A percentile compares a stretch with the other conserved stretches of the same genome.
These are phyloP conservation scores for Tachypleus tridentatus DNA, from an alignment of 1,140 invertebrate genomes.

Conservation along the genomic window DNA sequence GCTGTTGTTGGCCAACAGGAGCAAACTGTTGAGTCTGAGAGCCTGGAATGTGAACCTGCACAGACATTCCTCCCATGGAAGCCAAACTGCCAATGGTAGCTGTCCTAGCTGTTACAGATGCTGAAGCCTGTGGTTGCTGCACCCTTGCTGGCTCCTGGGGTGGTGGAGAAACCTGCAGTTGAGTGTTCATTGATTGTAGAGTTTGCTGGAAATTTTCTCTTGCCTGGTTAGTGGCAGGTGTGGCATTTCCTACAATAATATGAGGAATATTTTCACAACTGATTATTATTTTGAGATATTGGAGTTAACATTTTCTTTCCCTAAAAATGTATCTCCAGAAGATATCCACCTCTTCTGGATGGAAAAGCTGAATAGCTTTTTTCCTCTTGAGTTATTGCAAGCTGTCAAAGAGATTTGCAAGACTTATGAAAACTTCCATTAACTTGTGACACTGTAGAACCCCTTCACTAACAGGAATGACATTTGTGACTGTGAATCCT, in stretches of 20 bases:
- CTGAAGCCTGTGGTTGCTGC: constrained; percentile 14
- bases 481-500: too few species aligned
- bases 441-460: too few species aligned
- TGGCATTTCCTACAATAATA: not conserved
- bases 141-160: constrained; percentile 11
- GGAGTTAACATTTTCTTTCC: too few species aligned
- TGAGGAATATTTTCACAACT: not conserved
- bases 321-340: too few species aligned
- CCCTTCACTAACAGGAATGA: too few species aligned
- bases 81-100: constrained; percentile 10
- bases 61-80: constrained; percentile 5
- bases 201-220: constrained; percentile 10
- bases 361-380: too few species aligned
- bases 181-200: constrained; percentile 5
- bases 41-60: constrained; percentile 1
- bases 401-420: too few species aligned
- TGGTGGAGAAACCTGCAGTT: not conserved
- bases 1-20: constrained; percentile 2
- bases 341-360: too few species aligned
- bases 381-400: too few species aligned
- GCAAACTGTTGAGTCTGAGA: constrained; percentile 1
- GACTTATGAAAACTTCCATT: too few species aligned
- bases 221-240: constrained; percentile 7
- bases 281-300: too few species aligned
- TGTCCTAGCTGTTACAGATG: too few species aligned